Base-by-base conservation (phyloP, 2,797 vertebrate species). In the Notamacropus eugenii region DNA sequence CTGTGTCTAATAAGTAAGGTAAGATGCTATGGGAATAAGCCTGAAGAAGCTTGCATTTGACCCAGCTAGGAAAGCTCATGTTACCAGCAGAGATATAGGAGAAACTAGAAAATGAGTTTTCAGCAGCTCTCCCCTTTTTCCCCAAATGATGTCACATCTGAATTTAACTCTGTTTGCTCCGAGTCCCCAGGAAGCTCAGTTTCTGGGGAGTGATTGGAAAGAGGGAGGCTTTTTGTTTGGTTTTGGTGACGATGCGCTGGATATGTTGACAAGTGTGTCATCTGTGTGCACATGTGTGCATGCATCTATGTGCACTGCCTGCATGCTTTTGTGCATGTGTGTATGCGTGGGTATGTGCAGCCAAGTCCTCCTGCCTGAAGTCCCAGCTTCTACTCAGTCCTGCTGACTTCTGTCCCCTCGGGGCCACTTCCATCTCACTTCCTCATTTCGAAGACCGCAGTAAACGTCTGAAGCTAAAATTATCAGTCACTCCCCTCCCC, bases 371-470 rank as follows among this genome's bases (percentile, higher is more conserved):
- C 3, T 46, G 9, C 29, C 1, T 0, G 40, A 56, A 34, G 56
- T 55, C 52, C 55, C 93, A 59, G 0, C 14, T n/a, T 74, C 95
- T 40, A 31, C 0, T 52, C 12, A 0, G 50, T 22, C n/a, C 0
- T 0, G 6, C 31, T 31, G 4, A 74, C 55, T 93, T 59, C 10
- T 9, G 22, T 46, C 54, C 56, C 67, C 92, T 87, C 59, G 40
- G 74, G 74, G 74, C 74, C 74, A 0, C 4, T 94, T 97, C 92
- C 0, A 4, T 28, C 4, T 98, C 95, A 91, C 93, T 98, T 98
- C 97, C 97, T 97, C 95, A 90, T 96, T 98, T 97, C 19, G 93
- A 96, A 97, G 97, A 92, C 4, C 58, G 93, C 95, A 98, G 93
- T 95, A 94, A 55, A 90, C 87, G 31, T 56, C 22, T 93, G 54